Base-by-base conservation (phyloP, 2,888 invertebrate genomes). In the Callyntrura guangdongensis region DNA sequence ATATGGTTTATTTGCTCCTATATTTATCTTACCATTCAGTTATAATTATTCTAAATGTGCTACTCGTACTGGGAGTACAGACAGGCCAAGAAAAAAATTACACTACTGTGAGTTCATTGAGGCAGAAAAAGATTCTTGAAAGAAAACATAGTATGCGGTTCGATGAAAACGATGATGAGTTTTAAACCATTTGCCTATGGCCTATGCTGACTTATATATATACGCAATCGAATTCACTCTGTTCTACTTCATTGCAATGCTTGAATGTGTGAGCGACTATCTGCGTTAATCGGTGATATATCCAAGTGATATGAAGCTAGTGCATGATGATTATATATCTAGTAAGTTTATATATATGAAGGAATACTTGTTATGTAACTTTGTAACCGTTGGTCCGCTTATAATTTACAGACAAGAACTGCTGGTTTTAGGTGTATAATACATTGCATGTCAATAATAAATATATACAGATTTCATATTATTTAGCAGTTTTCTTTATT, bases 261-360 rank as follows among this genome's bases (percentile, higher is more conserved):
- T 87, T 81, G 20, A 86, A 67, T 87, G 81, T 87, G 87, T 81
- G 87, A 69, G 82, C 89, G 36, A 67, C 61, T 91, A 82, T 82
- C 82, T 82, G 82, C 61, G 82, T 61, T 36, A 49, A 47, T 82
- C 64, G 64, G 47, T 47, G 64, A 61, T 36, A 27, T 82, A 82
- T 64, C 47, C 11, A 61, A 61, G 82, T 82, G 82, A 82, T 64
- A 45, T 56, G 14, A 64, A 82, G 82, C 82, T 82, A 61, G 81
- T 90, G 87, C 84, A 83, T 87, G 89, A 36, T 61, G 61, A 77
- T 69, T 20, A 27, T 59, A 53, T 72, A 45, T 25, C 11, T 77
- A 74, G 59, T 84, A 84, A 82, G 82, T 82, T 82, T 82, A 36
- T 25, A 9, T 56, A 64, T 82, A 64, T 25, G 45, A 61, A 82